These are phyloP conservation scores for Amiota minor DNA, from an alignment of 2,888 invertebrate species.

Conservation along the genomic window DNA sequence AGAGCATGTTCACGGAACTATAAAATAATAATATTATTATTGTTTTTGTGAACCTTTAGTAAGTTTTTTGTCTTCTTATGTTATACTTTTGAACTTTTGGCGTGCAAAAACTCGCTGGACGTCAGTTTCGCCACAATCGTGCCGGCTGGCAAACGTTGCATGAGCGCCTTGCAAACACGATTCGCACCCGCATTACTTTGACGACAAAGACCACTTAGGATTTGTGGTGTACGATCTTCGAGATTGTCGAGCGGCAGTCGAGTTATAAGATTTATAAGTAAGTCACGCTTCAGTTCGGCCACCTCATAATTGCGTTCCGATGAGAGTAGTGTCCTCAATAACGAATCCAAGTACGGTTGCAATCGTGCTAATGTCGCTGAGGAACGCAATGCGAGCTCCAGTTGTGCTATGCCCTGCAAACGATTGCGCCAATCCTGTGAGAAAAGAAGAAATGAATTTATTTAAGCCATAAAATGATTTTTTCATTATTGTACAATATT, in stretches of 20 bases:
- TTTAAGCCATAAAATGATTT: background rate
- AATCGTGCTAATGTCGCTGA: conserved; percentile 75
- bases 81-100: conserved; percentile 72
- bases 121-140: conserved; percentile 73
- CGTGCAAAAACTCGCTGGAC: conserved; percentile 73
- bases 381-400: conserved; percentile 74
- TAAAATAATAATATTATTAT: background rate
- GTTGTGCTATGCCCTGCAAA: conserved; percentile 65
- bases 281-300: conserved; percentile 70
- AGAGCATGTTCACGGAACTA: conserved; percentile 83
- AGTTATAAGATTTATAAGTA: conserved; percentile 71
- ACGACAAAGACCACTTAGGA: conserved; percentile 72
- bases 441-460: conserved; percentile 18
- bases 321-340: conserved; percentile 79
- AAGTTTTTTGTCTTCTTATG: background rate
- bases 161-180: conserved; percentile 73
- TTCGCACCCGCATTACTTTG: conserved; percentile 73
- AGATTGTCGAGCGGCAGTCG: conserved; percentile 73
- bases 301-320: conserved; percentile 77
- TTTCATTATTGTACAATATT: background rate
- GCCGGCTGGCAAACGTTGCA: conserved; percentile 74
- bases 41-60: conserved; percentile 4
- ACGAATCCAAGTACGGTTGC: conserved; percentile 78
- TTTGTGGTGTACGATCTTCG: conserved; percentile 71
- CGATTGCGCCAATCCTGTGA: conserved; percentile 72